These are phyloP conservation scores for Nasonovia ribisnigri DNA, from an alignment of 2,888 invertebrate species.

Conservation along the genomic window DNA sequence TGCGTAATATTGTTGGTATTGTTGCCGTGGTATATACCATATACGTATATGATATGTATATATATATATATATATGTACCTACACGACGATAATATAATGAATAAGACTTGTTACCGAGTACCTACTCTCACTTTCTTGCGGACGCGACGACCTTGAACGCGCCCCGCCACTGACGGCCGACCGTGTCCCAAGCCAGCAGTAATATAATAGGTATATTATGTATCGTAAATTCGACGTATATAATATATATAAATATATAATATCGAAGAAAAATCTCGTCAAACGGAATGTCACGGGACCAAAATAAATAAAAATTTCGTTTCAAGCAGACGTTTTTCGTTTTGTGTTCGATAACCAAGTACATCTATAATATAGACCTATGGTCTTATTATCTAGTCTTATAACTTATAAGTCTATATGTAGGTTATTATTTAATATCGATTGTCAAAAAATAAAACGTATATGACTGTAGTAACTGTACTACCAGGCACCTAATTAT, in stretches of 20 bases:
- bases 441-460: no score
- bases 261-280: not conserved
- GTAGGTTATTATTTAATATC: no score
- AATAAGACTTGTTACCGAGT: no score
- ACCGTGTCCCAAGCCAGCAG: not conserved
- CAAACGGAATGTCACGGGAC: not conserved
- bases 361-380: no score
- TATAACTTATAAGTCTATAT: no score
- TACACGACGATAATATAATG: no score
- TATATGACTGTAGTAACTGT: no score
- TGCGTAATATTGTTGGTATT: slow-evolving; percentile 5
- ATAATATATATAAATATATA: not conserved
- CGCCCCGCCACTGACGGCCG: slow-evolving; percentile 41
- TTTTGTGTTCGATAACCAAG: not conserved
- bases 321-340: not conserved
- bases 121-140: slow-evolving; percentile 44
- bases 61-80: not conserved
- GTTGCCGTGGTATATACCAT: not conserved
- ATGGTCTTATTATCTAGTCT: no score
- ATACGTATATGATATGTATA: not conserved
- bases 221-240: not conserved
- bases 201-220: not conserved
- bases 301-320: not conserved
- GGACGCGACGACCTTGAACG: slow-evolving; percentile 44
- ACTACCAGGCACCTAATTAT: no score